phyloP scores from a whole-genome alignment of 2,113 vertebrate species.

The Columba janthina region DNA sequence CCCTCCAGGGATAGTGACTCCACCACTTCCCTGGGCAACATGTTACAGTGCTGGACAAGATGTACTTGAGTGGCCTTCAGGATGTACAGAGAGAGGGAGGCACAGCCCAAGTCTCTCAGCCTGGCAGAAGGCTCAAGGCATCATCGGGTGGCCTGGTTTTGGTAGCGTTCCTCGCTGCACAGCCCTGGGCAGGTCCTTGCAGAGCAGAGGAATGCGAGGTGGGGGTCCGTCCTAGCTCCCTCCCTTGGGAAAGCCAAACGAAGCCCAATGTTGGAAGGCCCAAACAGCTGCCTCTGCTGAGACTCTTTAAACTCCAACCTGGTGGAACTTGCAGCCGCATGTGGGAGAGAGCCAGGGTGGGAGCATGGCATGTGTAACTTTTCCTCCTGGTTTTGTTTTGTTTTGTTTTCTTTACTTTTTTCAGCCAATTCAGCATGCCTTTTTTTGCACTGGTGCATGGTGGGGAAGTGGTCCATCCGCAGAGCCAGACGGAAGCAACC shows the following conservation, averaged over 20 bases:
- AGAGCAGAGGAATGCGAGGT: background rate
- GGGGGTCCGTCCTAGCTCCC: background rate
- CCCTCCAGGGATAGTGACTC: too few relatives aligned
- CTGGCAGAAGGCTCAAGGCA: background rate
- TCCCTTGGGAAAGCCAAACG: constrained; percentile 36
- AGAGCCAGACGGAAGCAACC: constrained; percentile 80
- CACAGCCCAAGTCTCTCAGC: background rate
- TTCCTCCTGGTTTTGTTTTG: constrained; percentile 69
- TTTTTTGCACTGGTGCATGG: constrained; percentile 73
- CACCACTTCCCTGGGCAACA: too few relatives aligned
- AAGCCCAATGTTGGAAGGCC: constrained; percentile 61
- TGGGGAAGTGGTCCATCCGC: constrained; percentile 62
- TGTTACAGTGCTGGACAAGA: background rate
- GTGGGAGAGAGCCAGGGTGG: constrained; percentile 72
- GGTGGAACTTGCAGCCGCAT: constrained; percentile 79
- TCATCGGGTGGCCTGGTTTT: fast-evolving
- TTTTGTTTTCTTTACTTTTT: background rate
- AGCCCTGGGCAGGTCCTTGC: background rate
- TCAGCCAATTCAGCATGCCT: constrained; percentile 74
- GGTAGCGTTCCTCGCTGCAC: background rate
- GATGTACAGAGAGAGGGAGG: background rate
- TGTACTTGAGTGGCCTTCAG: background rate
- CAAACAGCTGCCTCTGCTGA: constrained; percentile 80
- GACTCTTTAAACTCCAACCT: constrained; percentile 83
- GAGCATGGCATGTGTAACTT: constrained; percentile 79